A percentile compares a stretch with the other conserved stretches of the same genome.
These are phyloP conservation scores for Pecten maximus DNA, from an alignment of 2,888 invertebrate genomes.

Conservation along the genomic window DNA sequence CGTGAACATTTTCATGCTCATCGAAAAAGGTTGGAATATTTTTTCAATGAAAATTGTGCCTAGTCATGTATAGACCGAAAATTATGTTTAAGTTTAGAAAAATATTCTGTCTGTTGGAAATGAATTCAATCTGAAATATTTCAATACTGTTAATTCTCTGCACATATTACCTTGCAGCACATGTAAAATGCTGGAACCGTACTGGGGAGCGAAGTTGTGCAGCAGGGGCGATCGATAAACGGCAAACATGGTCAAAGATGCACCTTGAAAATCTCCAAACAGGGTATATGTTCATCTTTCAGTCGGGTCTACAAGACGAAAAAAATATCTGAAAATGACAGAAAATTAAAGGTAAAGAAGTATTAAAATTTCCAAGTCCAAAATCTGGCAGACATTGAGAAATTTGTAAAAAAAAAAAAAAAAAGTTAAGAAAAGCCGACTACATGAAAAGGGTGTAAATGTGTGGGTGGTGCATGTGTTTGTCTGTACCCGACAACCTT, in stretches of 20 bases:
- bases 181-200: constrained; percentile 13
- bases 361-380: neutral
- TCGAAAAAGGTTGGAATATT: neutral
- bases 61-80: neutral
- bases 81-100: neutral
- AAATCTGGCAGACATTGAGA: neutral
- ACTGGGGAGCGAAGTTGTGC: constrained; percentile 28
- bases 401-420: neutral
- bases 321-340: neutral
- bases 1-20: neutral
- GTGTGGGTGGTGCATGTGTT: neutral
- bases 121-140: neutral
- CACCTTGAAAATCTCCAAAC: constrained; percentile 6
- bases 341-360: neutral
- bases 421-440: neutral
- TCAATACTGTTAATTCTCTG: constrained; percentile 13
- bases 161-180: constrained; percentile 34
- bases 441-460: neutral
- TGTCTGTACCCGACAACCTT: constrained; percentile 8
- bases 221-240: constrained; percentile 33
- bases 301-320: neutral
- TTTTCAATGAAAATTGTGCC: neutral
- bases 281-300: neutral
- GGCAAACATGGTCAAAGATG: neutral
- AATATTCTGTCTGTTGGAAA: neutral